Evolutionary conservation across 2,797 vertebrate genomes (phyloP).

Genomic region (Darevskia nairensis): DNA sequence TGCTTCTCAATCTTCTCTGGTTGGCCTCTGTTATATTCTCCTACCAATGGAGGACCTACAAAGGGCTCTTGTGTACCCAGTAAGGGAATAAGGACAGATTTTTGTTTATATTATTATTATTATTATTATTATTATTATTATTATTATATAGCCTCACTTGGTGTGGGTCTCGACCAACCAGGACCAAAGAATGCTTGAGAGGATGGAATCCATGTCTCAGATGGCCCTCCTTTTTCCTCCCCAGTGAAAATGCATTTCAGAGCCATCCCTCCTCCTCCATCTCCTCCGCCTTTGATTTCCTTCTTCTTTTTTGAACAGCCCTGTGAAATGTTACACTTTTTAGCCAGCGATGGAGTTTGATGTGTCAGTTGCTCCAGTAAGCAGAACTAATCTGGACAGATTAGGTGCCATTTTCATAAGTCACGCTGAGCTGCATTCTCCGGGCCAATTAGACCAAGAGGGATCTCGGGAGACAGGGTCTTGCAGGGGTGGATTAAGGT

Average conservation of each 20-base stretch:
- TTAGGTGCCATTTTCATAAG: constrained; percentile 37
- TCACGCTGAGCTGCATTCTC: constrained; percentile 24
- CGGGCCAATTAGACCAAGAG: constrained; percentile 17
- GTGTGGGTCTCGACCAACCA: background rate
- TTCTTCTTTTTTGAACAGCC: background rate
- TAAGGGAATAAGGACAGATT: too few species aligned
- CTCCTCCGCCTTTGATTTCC: too few species aligned
- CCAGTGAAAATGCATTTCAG: background rate
- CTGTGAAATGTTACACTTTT: background rate
- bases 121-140: too few species aligned
- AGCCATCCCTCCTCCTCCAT: too few species aligned
- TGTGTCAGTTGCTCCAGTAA: constrained; percentile 34
- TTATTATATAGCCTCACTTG: too few species aligned
- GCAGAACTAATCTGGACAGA: constrained; percentile 42
- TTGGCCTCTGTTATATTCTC: too few species aligned
- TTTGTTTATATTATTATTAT: too few species aligned
- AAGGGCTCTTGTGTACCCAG: too few species aligned
- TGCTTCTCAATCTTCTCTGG: too few species aligned
- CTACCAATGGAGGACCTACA: too few species aligned
- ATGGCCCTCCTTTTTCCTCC: background rate
- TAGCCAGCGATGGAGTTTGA: background rate
- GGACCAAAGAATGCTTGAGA: too few species aligned
- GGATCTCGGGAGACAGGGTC: constrained; percentile 5
- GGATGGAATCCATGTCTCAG: too few species aligned
- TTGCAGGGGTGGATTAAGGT: background rate